These are phyloP conservation scores for Elachura formosa DNA, from an alignment of 2,113 vertebrate genomes.

Conservation along the genomic window DNA sequence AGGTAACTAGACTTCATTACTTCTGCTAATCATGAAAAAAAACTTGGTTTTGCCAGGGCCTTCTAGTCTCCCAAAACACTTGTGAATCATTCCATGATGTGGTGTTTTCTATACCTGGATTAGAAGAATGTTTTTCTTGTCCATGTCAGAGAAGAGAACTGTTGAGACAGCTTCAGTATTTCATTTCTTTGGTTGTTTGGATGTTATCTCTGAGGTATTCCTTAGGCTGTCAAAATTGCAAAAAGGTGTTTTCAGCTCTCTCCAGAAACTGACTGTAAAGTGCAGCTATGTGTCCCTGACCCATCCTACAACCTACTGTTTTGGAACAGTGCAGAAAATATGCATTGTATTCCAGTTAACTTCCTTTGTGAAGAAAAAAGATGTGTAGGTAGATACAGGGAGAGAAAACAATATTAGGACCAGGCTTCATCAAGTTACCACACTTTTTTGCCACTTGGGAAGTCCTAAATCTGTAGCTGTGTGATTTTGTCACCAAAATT, in stretches of 20 bases:
- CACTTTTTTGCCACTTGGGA: not conserved
- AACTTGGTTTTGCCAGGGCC: not conserved
- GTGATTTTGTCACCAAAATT: not conserved
- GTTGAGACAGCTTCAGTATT: not conserved
- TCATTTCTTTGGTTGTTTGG: not conserved
- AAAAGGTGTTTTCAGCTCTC: not conserved
- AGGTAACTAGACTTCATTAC: not conserved
- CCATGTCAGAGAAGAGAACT: not conserved
- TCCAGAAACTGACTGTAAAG: not conserved
- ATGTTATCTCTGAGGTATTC: not conserved
- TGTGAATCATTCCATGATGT: not conserved
- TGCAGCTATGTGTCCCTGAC: not conserved
- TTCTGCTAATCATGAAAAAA: not conserved
- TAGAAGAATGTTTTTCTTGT: not conserved
- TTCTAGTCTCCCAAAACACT: not conserved
- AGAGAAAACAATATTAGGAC: not conserved
- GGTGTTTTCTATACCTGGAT: not conserved
- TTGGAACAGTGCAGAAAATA: not conserved
- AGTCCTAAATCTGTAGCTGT: not conserved
- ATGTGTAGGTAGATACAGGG: not conserved
- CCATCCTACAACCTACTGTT: not conserved
- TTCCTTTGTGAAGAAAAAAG: not conserved
- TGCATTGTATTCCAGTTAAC: not conserved
- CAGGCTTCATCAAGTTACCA: not conserved
- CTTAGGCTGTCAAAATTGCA: not conserved